Evolutionary conservation across 2,797 vertebrate genomes (phyloP).

Genomic region (Acanthopagrus latus): DNA sequence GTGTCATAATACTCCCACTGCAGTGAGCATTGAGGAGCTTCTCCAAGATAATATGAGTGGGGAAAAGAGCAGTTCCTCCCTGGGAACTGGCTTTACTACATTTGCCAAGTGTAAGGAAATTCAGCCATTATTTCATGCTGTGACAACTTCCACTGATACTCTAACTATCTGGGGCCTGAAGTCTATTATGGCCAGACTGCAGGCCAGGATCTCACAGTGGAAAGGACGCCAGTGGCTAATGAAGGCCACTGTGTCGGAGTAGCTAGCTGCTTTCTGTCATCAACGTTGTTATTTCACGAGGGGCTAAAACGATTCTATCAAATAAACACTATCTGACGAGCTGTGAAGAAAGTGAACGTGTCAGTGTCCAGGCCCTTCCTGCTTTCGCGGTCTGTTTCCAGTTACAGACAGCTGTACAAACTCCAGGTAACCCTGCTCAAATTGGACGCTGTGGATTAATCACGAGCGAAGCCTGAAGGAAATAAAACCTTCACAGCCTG

Average conservation of each 20-base stretch:
- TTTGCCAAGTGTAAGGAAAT: slow-evolving; percentile 66
- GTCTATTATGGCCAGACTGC: slow-evolving; percentile 68
- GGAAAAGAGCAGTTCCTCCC: slow-evolving; percentile 62
- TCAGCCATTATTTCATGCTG: slow-evolving; percentile 71
- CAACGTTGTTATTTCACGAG: slow-evolving; percentile 63
- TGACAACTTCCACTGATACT: slow-evolving; percentile 78
- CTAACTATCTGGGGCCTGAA: slow-evolving; percentile 69
- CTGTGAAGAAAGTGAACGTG: slow-evolving; percentile 57
- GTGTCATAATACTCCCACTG: slow-evolving; percentile 48
- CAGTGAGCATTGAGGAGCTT: slow-evolving; percentile 29
- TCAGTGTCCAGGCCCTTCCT: slow-evolving; percentile 51
- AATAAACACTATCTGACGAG: slow-evolving; percentile 79
- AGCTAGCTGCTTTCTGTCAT: slow-evolving; percentile 66
- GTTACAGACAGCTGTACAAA: slow-evolving; percentile 76
- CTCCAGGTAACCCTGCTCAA: slow-evolving; percentile 75
- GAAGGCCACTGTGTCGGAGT: slow-evolving; percentile 63
- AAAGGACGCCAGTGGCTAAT: slow-evolving; percentile 65
- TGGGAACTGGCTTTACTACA: slow-evolving; percentile 56
- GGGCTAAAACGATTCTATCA: slow-evolving; percentile 66
- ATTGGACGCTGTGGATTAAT: slow-evolving; percentile 69
- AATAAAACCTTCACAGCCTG: slow-evolving; percentile 74
- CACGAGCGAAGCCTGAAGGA: slow-evolving; percentile 63
- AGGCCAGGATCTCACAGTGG: slow-evolving; percentile 46
- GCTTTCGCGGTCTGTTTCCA: slow-evolving; percentile 68
- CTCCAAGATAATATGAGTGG: slow-evolving; percentile 64